Percentiles rank a stretch among this genome's conserved stretches.
Evolutionary conservation across 2,113 vertebrate genomes (phyloP).

Genomic region (Chelonoidis abingdonii): DNA sequence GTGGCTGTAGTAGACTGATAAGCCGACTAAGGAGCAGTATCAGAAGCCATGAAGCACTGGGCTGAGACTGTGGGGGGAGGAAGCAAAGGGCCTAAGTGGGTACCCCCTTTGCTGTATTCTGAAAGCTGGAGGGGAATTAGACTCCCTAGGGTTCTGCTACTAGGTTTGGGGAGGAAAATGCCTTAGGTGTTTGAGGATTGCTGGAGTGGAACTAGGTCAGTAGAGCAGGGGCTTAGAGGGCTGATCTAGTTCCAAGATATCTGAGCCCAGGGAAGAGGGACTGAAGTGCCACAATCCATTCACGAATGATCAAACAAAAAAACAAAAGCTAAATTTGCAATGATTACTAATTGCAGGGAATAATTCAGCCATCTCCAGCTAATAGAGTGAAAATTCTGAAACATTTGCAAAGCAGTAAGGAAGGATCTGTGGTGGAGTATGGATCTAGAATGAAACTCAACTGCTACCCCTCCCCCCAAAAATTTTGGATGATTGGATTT

Average conservation of each 20-base stretch:
- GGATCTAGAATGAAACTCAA: background rate
- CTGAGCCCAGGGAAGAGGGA: background rate
- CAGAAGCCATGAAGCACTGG: background rate
- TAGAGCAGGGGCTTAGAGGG: background rate
- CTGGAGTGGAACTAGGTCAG: background rate
- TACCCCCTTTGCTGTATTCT: background rate
- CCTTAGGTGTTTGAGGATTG: background rate
- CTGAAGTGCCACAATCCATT: background rate
- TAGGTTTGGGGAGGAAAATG: background rate
- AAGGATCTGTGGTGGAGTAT: background rate
- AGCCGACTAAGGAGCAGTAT: background rate
- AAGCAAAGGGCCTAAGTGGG: background rate
- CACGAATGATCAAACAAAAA: background rate
- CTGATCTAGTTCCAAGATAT: background rate
- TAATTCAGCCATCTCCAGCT: rapidly evolving
- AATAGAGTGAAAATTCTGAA: background rate
- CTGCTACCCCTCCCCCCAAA: background rate
- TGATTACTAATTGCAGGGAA: background rate
- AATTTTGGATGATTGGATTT: background rate
- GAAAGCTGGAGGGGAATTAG: background rate
- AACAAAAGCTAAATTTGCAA: background rate
- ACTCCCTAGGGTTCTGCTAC: background rate
- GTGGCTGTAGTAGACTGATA: background rate
- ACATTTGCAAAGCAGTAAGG: rapidly evolving
- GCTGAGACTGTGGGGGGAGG: background rate